phyloP scores from a whole-genome alignment of 2,888 invertebrate species.

The Cataglyphis cursor region DNA sequence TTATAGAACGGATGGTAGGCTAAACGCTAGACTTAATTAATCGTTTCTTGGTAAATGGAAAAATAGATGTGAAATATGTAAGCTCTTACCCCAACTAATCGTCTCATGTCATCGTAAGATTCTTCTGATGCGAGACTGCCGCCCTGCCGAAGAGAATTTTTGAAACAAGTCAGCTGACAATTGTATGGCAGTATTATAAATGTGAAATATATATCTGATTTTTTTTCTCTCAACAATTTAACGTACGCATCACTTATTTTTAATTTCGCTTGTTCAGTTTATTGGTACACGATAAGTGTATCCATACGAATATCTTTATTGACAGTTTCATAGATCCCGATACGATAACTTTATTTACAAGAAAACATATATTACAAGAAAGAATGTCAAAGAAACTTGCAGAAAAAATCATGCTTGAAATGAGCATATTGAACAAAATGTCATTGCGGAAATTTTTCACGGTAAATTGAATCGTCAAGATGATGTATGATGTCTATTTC shows the following conservation, averaged over 20 bases:
- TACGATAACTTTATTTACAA: background rate
- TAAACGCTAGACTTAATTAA: background rate
- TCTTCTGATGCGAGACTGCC: conserved; percentile 90
- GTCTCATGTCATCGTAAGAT: conserved; percentile 90
- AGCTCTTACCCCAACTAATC: conserved; percentile 89
- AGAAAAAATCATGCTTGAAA: conserved; percentile 19
- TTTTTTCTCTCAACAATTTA: background rate
- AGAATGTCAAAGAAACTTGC: background rate
- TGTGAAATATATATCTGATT: background rate
- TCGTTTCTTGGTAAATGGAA: background rate
- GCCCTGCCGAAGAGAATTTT: conserved; percentile 86
- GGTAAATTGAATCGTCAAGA: conserved; percentile 5
- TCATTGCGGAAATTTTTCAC: conserved; percentile 40
- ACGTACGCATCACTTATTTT: background rate
- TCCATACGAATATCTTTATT: background rate
- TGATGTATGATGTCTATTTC: background rate
- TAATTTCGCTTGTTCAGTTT: background rate
- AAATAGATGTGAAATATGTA: background rate
- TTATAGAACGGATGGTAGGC: background rate
- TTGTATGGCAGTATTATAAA: background rate
- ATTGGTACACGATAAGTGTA: background rate
- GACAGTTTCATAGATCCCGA: background rate
- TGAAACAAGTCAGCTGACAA: conserved; percentile 4
- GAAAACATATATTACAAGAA: background rate
- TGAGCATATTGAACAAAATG: conserved; percentile 28